Evolutionary conservation across 1,140 invertebrate genomes (phyloP), one percentile per base, ranked within the genome.

Genomic region (Parasteatoda tepidariorum): DNA sequence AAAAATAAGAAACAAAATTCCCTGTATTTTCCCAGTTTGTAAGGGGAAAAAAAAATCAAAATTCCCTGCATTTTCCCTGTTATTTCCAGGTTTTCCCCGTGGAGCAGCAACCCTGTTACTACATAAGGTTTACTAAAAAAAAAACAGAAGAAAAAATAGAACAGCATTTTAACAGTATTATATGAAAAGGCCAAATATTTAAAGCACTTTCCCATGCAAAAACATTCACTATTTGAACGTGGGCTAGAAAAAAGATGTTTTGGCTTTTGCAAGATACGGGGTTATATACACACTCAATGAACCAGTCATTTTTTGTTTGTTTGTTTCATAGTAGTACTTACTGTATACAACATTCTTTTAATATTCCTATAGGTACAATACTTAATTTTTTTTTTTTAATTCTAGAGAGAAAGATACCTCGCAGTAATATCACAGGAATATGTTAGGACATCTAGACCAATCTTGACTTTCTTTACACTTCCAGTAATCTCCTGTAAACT

Each of bases 401-500:
- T 48, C 38, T 18, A 48, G 18, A 13, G 38, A 48, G 38, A 48
- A 48, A 48, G 38, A 13, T 48, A 2, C 38, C 18, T 18, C 18
- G 18, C 38, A 48, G 38, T 13, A 48, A 48, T 68, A 84, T 76
- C 76, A 75, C 67, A 86, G 57, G 64, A 94, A 99, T 89, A 99
- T 99, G 88, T 97, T 93, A 26, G 97, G 97, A 92, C 98, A 99
- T 87, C 89, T 90, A 31, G 91, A 89, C 97, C 98, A 99, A 89
- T 99, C 94, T 87, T 94, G 92, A 84, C 92, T 93, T 84, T 92
- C 91, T 91, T 99, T 99, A 88, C 92, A 93, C 74, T 95, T 91
- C 98, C 98, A 99, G 90, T 99, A 99, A 86, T 93, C 92, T 81
- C 94, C 93, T 84, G 92, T 95, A 89, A 93, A 98, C 64, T 95